Base-by-base conservation (phyloP, 2,113 vertebrate genomes). In the Odocoileus virginianus region DNA sequence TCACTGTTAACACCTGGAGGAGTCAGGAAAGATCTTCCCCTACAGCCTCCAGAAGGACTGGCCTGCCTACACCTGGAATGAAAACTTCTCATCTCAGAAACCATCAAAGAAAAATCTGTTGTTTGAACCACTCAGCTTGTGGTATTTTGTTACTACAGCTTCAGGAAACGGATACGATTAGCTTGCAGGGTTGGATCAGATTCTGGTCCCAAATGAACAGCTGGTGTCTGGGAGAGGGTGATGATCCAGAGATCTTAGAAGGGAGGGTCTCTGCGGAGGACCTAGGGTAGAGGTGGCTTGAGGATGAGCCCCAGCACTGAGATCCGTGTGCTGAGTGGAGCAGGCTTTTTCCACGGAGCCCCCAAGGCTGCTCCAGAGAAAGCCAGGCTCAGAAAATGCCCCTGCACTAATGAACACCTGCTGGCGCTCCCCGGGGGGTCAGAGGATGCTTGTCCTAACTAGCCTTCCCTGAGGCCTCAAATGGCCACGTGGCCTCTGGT, bases 281-380 rank as follows among this genome's bases (percentile, higher is more conserved):
- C 6, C 12, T 1, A 28, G 55, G 55, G 36, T 7, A 25, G 52
- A 14, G 10, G 1, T 0, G 5, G 15, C 61, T 47, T 28, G 2
- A 21, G n/a, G 55, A 33, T 5, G 2, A 21, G 54, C 1, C 6
- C 21, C 25, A 2, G 12, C 0, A 0, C 5, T 5, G 9, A 3
- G 14, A 28, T 1, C 5, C 0, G 0, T 0, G 1, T 11, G 3
- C 1, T 11, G n/a, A 25, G 30, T 1, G n/a, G 17, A 25, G 21
- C 15, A 7, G 33, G 0, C 9, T 5, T 30, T 33, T 36, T 9
- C 76, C 1, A 6, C 28, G 0, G 3, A 1, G 27, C 27, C 30
- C 6, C 33, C 16, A 1, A 1, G 27, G 40, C 43, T 11, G 16
- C 60, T 27, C 7, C 21, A 2, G 50, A 6, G 27, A 19, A 8